A percentile compares a stretch with the other conserved stretches of the same genome.
Evolutionary conservation across 1,140 invertebrate genomes (phyloP).

Genomic region (Drosophila athabasca): DNA sequence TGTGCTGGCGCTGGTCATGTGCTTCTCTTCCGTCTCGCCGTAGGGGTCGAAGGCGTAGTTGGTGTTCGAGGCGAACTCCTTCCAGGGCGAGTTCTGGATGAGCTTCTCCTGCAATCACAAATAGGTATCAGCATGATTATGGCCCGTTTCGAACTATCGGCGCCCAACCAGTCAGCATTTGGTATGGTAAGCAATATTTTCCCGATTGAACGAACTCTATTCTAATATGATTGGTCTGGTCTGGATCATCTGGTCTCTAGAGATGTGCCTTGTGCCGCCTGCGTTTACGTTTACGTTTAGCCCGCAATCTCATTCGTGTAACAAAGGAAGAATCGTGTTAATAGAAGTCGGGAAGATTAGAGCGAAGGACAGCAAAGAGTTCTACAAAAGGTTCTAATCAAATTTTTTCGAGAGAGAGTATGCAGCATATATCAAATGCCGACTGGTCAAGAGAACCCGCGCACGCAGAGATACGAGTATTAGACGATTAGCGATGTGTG

Average conservation of each 20-base stretch:
- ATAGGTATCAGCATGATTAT: slow-evolving; percentile 20
- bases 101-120: slow-evolving; percentile 89
- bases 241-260: slow-evolving; percentile 32
- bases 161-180: slow-evolving; percentile 81
- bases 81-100: slow-evolving; percentile 92
- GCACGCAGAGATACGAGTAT: slow-evolving; percentile 27
- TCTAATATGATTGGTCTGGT: slow-evolving; percentile 19
- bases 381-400: slow-evolving; percentile 5
- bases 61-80: slow-evolving; percentile 92
- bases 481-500: slow-evolving; percentile 31
- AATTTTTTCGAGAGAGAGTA: slow-evolving; percentile 4
- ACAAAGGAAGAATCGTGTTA: slow-evolving; percentile 1
- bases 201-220: slow-evolving; percentile 9
- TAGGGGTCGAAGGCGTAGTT: slow-evolving; percentile 95
- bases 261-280: slow-evolving; percentile 54
- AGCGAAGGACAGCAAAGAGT: neutral
- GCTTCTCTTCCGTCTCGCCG: slow-evolving; percentile 90
- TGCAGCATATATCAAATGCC: slow-evolving; percentile 60
- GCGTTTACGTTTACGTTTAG: slow-evolving; percentile 34
- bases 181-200: slow-evolving; percentile 17
- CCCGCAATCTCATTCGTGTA: neutral
- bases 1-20: slow-evolving; percentile 83
- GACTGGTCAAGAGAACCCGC: slow-evolving; percentile 66
- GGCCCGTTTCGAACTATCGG: slow-evolving; percentile 5
- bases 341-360: slow-evolving; percentile 1